These are phyloP conservation scores for Yponomeuta malinellus DNA, from an alignment of 2,888 invertebrate genomes.

Conservation along the genomic window DNA sequence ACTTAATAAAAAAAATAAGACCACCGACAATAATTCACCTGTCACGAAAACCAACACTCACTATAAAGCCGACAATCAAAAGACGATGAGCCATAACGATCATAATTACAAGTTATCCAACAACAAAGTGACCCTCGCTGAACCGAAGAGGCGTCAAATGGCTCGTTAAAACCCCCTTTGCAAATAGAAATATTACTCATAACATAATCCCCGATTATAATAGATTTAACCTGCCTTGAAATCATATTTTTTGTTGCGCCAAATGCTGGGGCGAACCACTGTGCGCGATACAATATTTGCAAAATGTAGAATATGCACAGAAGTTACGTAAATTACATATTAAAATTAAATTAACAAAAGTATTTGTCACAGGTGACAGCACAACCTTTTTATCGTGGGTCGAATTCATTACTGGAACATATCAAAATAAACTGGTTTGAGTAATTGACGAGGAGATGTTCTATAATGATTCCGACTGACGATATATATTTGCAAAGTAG, in stretches of 20 bases:
- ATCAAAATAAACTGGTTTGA: too few species aligned
- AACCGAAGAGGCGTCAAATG: constrained; percentile 66
- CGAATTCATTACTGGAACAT: too few species aligned
- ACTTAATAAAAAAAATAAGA: not conserved
- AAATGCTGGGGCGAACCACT: constrained; percentile 56
- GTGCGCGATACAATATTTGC: constrained; percentile 28
- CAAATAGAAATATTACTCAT: constrained; percentile 71
- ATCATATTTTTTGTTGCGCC: constrained; percentile 65
- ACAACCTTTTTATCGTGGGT: too few species aligned
- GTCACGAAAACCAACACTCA: constrained; percentile 61
- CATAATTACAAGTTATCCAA: constrained; percentile 50
- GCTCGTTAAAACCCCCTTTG: constrained; percentile 65
- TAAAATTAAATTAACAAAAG: too few species aligned
- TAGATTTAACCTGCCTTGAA: constrained; percentile 74
- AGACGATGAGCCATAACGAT: constrained; percentile 24
- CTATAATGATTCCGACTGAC: too few species aligned
- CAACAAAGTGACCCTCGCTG: constrained; percentile 35
- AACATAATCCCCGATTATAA: constrained; percentile 72
- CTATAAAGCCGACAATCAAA: constrained; percentile 30
- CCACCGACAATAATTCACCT: constrained; percentile 30
- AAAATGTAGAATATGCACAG: not conserved
- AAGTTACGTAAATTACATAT: too few species aligned
- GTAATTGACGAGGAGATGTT: too few species aligned
- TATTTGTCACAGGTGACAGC: too few species aligned
- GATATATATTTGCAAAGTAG: too few species aligned